Base-by-base conservation (phyloP, 2,888 invertebrate genomes). In the Mesochorus sp. region DNA sequence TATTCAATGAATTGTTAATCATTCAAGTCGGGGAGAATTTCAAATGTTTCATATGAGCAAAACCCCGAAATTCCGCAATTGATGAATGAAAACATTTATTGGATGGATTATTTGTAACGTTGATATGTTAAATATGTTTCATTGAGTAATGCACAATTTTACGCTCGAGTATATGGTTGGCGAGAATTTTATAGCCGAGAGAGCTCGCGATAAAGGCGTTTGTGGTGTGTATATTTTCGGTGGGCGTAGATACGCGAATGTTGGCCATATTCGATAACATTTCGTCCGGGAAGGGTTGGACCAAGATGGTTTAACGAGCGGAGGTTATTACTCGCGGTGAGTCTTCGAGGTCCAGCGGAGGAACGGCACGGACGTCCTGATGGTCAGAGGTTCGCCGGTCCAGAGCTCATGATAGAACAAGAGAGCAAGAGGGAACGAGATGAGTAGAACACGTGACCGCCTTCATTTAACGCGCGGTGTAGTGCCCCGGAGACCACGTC, bases 311-410 rank as follows among this genome's bases (percentile, higher is more conserved):
- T 71, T 76, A 76, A 76, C 76, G 76, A 68, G 64, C 59, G 47
- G 71, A 76, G 64, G 76, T 70, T 59, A 76, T 76, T 76, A 76
- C 64, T 31, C 70, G 76, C 59, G 76, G 76, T 64, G 70, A 55
- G 62, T 28, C n/a, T n/a, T 31, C 70, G 28, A 62, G 55, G 57
- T 53, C 47, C 74, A 49, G 24, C 47, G 17, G 19, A 57, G 67
- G 19, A 57, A 62, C 44, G n/a, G n/a, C 68, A 59, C 74, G 74
- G 55, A 64, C 68, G 68, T 57, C 39, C 68, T 64, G 72, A 17
- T 17, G n/a, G 19, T n/a, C n/a, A n/a, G n/a, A n/a, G 26, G 57
- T 26, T 44, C 55, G 55, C 19, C 21, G 57, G 39, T 31, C 70
- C 39, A 31, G 37, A 53, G 17, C 14, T 10, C 14, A 10, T 26